Conservation (phyloP, 2,888 invertebrate species). For the Phragmatobia fuliginosa region DNA sequence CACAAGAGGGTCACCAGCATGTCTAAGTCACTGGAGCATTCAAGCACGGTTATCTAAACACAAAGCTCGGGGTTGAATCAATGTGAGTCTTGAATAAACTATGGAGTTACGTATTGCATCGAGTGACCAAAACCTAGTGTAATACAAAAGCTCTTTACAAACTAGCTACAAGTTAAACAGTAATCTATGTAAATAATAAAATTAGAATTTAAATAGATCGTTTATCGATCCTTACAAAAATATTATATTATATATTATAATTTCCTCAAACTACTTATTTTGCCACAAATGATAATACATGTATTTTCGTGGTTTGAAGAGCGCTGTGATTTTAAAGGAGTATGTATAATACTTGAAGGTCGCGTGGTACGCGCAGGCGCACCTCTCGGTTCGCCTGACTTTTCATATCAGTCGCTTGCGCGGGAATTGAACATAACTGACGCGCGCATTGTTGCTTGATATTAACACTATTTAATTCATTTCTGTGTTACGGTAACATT, state of each 20-base stretch:
- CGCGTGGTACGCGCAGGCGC: slow-evolving; percentile 50
- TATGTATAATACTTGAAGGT: slow-evolving; percentile 58
- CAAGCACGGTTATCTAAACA: background rate
- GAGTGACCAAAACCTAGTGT: background rate
- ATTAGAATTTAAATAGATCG: too few relatives aligned
- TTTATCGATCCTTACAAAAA: too few relatives aligned
- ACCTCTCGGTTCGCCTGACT: slow-evolving; percentile 53
- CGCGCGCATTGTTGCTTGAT: slow-evolving; percentile 54
- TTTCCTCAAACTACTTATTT: background rate
- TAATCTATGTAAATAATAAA: too few relatives aligned
- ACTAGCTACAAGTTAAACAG: too few relatives aligned
- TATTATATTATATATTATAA: too few relatives aligned
- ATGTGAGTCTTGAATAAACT: background rate
- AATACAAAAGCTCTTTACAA: too few relatives aligned
- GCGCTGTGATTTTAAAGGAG: slow-evolving; percentile 38
- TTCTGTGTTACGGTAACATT: slow-evolving; percentile 22
- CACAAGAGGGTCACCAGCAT: background rate
- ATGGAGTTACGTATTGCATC: background rate
- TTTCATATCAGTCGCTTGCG: slow-evolving; percentile 67
- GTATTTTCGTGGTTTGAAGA: slow-evolving; percentile 37
- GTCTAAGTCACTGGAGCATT: background rate
- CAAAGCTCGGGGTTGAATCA: background rate
- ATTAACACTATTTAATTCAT: slow-evolving; percentile 20
- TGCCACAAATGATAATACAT: background rate
- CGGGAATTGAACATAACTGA: slow-evolving; percentile 58